phyloP scores from a whole-genome alignment of 1,140 invertebrate species.

The Copidosoma floridanum region DNA sequence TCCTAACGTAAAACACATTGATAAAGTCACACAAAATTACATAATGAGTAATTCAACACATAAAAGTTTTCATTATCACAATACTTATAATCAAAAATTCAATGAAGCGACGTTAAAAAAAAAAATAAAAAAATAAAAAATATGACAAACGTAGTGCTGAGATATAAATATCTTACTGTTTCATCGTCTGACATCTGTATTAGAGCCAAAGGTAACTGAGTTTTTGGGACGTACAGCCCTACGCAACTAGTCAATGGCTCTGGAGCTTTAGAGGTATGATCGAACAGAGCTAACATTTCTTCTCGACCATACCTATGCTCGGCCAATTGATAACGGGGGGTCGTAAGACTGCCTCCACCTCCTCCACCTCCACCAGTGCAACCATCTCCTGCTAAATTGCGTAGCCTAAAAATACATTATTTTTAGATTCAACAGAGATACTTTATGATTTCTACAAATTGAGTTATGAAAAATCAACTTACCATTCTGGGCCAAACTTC shows the following conservation, averaged over 20 bases:
- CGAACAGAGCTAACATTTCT: constrained; percentile 83
- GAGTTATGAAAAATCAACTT: constrained; percentile 12
- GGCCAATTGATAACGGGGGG: constrained; percentile 65
- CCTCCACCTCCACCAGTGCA: constrained; percentile 51
- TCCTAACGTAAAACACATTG: too few relatives aligned
- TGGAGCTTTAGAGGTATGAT: constrained; percentile 67
- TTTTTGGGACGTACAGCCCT: constrained; percentile 71
- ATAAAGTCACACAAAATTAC: too few relatives aligned
- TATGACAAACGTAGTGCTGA: too few relatives aligned
- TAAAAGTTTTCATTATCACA: too few relatives aligned
- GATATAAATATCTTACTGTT: constrained; percentile 60
- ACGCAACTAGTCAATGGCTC: constrained; percentile 65
- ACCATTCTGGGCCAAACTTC: constrained; percentile 74
- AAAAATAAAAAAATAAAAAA: too few relatives aligned
- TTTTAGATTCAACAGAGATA: neutral
- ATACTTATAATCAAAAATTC: too few relatives aligned
- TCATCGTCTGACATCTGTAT: constrained; percentile 79
- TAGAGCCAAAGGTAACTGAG: constrained; percentile 75
- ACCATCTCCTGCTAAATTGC: constrained; percentile 62
- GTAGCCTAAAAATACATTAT: constrained; percentile 53
- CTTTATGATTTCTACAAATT: neutral
- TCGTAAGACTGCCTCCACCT: constrained; percentile 50
- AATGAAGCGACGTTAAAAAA: too few relatives aligned
- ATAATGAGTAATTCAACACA: too few relatives aligned
- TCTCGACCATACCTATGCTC: constrained; percentile 81